Evolutionary conservation across 2,113 vertebrate genomes (phyloP).

Genomic region (Nipponia nippon): DNA sequence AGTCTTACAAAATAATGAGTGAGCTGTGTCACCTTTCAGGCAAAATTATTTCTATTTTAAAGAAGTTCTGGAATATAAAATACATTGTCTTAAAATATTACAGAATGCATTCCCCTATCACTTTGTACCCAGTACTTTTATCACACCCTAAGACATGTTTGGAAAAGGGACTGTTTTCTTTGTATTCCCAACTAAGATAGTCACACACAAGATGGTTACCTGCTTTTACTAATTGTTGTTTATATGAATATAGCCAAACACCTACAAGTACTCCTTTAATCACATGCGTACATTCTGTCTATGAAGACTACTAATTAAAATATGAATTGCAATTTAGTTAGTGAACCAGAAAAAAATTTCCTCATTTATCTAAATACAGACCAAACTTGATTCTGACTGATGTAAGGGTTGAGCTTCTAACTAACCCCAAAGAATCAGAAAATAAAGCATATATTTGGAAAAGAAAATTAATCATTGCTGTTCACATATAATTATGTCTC

Average conservation of each 20-base stretch:
- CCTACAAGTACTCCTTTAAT: neutral
- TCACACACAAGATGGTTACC: neutral
- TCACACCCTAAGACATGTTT: rapidly evolving
- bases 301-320: neutral
- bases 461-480: neutral
- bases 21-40: neutral
- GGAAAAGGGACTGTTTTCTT: neutral
- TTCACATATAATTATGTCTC: neutral
- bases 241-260: neutral
- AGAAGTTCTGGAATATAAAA: neutral
- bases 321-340: neutral
- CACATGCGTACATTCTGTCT: neutral
- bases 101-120: neutral
- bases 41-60: neutral
- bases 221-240: neutral
- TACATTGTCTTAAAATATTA: neutral
- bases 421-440: neutral
- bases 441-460: neutral
- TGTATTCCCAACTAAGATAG: neutral
- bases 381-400: neutral
- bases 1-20: neutral
- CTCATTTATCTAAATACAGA: neutral
- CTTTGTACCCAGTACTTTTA: neutral
- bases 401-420: neutral
- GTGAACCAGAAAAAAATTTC: neutral